These are phyloP conservation scores for Indicator maculatus DNA, from an alignment of 2,113 vertebrate genomes.

Conservation along the genomic window DNA sequence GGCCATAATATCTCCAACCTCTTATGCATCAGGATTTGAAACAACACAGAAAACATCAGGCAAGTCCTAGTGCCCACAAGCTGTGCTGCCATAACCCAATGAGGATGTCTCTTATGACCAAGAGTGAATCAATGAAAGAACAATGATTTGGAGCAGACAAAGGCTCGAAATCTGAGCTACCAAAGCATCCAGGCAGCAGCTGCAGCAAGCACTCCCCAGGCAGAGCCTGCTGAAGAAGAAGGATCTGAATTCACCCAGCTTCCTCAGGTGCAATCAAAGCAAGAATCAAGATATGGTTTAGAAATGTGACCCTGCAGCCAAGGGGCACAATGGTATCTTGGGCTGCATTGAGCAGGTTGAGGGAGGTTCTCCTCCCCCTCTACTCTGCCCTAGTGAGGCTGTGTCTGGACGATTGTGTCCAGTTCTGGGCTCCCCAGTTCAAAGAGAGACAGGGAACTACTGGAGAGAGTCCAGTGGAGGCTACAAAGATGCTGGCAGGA, in stretches of 20 bases:
- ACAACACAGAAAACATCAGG: too few species aligned
- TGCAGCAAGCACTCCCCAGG: rapidly evolving
- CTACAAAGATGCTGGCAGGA: too few species aligned
- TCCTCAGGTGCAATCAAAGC: neutral
- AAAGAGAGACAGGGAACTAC: too few species aligned
- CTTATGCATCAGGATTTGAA: rapidly evolving
- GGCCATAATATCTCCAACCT: neutral
- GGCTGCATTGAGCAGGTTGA: too few species aligned
- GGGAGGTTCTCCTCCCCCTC: too few species aligned
- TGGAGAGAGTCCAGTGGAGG: too few species aligned
- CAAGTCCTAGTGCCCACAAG: rapidly evolving
- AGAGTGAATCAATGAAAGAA: neutral
- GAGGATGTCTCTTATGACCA: rapidly evolving
- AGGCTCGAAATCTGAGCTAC: neutral
- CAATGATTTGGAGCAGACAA: neutral
- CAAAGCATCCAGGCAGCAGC: neutral
- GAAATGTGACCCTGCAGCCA: too few species aligned
- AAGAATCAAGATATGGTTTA: too few species aligned
- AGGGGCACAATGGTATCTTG: too few species aligned
- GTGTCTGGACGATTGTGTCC: too few species aligned
- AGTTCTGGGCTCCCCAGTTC: too few species aligned
- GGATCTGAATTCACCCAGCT: rapidly evolving
- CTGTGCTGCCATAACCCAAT: rapidly evolving
- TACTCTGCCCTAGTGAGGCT: too few species aligned
- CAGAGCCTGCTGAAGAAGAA: neutral